Evolutionary conservation across 2,797 vertebrate genomes (phyloP).

Genomic region (Micrastur ruficollis): DNA sequence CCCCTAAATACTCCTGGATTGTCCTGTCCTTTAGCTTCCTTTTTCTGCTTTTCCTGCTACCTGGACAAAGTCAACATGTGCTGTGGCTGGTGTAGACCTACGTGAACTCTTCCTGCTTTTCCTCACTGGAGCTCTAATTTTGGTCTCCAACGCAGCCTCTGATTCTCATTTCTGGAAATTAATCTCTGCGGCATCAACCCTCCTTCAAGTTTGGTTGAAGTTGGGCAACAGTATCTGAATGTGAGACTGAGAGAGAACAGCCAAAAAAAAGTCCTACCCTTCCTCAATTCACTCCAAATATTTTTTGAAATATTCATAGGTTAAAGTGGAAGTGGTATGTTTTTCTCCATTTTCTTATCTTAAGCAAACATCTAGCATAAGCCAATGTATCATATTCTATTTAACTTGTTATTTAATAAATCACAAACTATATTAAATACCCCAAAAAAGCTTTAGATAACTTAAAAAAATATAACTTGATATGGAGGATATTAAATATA

Average conservation of each 20-base stretch:
- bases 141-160: not conserved
- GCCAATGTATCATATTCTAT: not conserved
- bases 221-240: not conserved
- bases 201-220: not conserved
- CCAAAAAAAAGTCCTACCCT: not conserved
- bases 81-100: not conserved
- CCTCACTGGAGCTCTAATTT: not conserved
- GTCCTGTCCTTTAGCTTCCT: not conserved
- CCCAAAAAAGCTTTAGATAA: not conserved
- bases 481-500: not conserved
- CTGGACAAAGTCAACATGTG: not conserved
- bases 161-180: not conserved
- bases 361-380: not conserved
- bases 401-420: not conserved
- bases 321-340: not conserved
- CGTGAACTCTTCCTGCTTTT: not conserved
- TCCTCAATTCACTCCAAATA: not conserved
- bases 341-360: slow-evolving; percentile 1
- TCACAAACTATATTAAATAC: not conserved
- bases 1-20: not conserved
- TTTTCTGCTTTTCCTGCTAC: not conserved
- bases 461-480: not conserved
- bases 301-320: not conserved
- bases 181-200: not conserved
- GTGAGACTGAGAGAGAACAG: not conserved